A percentile compares a stretch with the other conserved stretches of the same genome.
Conservation (phyloP, 2,888 invertebrate species). For the Halocaridina rubra region DNA sequence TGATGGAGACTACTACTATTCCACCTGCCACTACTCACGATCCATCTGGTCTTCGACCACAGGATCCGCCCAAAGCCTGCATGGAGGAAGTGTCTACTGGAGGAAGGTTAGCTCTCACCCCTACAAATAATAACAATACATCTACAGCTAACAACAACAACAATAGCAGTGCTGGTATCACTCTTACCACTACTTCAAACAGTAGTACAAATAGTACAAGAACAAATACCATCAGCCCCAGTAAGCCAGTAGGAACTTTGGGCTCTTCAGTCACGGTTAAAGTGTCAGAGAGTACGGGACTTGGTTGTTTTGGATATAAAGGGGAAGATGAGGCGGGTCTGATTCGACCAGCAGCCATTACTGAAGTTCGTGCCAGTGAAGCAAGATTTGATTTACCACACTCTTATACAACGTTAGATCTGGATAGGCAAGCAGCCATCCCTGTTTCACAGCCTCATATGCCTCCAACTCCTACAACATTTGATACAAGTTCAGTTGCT, state of each 20-base stretch:
- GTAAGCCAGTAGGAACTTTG: constrained; percentile 28
- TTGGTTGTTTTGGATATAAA: constrained; percentile 56
- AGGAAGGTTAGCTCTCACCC: constrained; percentile 39
- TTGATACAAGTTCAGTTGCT: constrained; percentile 28
- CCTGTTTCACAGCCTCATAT: constrained; percentile 58
- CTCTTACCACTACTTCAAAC: constrained; percentile 10
- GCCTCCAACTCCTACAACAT: constrained; percentile 50
- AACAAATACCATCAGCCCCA: constrained; percentile 22
- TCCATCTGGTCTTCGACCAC: constrained; percentile 29
- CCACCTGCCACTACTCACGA: constrained; percentile 47
- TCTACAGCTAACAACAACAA: constrained; percentile 34
- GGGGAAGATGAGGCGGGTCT: constrained; percentile 54
- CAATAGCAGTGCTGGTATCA: constrained; percentile 18
- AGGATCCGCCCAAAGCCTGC: constrained; percentile 42
- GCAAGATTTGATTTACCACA: constrained; percentile 52
- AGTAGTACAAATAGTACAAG: constrained; percentile 9
- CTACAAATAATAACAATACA: constrained; percentile 57
- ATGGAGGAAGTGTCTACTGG: constrained; percentile 49
- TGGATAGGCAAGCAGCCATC: constrained; percentile 60
- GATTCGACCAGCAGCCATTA: constrained; percentile 50
- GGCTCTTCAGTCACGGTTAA: constrained; percentile 30
- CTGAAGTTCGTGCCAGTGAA: constrained; percentile 56
- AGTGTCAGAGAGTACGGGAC: constrained; percentile 41
- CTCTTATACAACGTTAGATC: constrained; percentile 57
- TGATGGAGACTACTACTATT: constrained; percentile 44